A percentile compares a stretch with the other conserved stretches of the same genome.
phyloP scores from a whole-genome alignment of 2,888 invertebrate species.

The Heliconius erato region DNA sequence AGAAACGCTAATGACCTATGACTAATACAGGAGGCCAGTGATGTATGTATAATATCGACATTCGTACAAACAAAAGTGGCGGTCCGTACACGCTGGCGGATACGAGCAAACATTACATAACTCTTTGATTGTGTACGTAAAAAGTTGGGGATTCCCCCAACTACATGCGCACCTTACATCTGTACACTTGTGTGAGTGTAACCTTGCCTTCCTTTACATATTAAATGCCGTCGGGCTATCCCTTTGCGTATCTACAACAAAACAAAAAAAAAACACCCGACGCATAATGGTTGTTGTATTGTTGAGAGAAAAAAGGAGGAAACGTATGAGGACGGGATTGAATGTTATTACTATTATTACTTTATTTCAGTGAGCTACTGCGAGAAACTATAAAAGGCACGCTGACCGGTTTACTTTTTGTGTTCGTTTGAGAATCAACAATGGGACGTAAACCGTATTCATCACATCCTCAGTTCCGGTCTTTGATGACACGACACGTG shows the following conservation, averaged over 20 bases:
- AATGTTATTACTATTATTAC: conserved; percentile 85
- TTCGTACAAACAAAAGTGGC: conserved; percentile 81
- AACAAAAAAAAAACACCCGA: conserved; percentile 68
- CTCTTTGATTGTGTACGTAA: conserved; percentile 86
- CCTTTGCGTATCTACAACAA: conserved; percentile 84
- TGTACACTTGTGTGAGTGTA: conserved; percentile 79
- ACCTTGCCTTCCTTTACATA: conserved; percentile 86
- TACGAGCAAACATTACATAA: conserved; percentile 85
- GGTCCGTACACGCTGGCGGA: conserved; percentile 76
- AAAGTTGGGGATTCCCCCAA: conserved; percentile 86
- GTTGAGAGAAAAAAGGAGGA: conserved; percentile 78
- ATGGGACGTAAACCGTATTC: conserved; percentile 83
- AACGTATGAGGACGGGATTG: conserved; percentile 81
- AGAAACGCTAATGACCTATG: conserved; percentile 82
- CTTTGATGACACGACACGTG: conserved; percentile 71
- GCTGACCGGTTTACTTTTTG: conserved; percentile 84
- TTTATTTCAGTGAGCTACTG: conserved; percentile 78
- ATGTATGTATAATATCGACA: conserved; percentile 82
- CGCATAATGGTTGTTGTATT: conserved; percentile 81
- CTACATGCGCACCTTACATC: conserved; percentile 81
- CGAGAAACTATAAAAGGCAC: conserved; percentile 79
- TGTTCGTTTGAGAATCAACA: conserved; percentile 79
- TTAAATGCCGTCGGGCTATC: conserved; percentile 85
- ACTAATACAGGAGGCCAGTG: conserved; percentile 79
- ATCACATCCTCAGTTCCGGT: conserved; percentile 76